These are phyloP conservation scores for Drosophila parabipectinata DNA, from an alignment of 1,140 invertebrate species.

Conservation along the genomic window DNA sequence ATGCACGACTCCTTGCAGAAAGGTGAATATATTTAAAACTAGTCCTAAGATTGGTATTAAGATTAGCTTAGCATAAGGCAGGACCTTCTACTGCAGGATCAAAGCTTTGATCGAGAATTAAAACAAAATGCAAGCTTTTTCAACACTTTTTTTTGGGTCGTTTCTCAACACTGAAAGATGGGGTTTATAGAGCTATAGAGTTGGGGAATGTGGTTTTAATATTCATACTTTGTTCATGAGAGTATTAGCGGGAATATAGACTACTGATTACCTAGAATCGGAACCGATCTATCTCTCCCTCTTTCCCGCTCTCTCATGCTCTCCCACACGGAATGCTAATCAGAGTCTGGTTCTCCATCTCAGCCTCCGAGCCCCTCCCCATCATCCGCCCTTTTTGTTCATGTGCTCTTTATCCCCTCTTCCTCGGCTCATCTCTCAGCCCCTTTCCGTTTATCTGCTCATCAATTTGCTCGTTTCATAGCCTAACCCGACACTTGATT, in stretches of 20 bases:
- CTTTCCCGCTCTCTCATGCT: conserved; percentile 3
- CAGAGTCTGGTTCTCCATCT: conserved; percentile 53
- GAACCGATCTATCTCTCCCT: conserved; percentile 21
- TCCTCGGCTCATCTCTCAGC: background rate
- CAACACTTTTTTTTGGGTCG: too few species aligned
- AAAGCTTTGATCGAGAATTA: too few species aligned
- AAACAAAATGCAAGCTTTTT: too few species aligned
- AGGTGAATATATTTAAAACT: conserved; percentile 72
- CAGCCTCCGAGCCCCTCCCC: conserved; percentile 13
- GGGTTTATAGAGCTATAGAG: too few species aligned
- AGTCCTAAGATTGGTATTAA: conserved; percentile 47
- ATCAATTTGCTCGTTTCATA: conserved; percentile 64
- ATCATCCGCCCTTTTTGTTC: background rate
- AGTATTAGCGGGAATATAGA: conserved; percentile 28
- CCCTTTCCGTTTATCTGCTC: conserved; percentile 39
- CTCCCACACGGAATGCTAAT: conserved; percentile 42
- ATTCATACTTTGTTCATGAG: background rate
- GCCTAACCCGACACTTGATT: conserved; percentile 69
- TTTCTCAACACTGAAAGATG: too few species aligned
- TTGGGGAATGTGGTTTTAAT: too few species aligned
- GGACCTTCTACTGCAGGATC: background rate
- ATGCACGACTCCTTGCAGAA: conserved; percentile 81
- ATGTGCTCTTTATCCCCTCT: conserved; percentile 9
- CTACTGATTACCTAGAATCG: conserved; percentile 31
- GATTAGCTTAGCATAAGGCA: conserved; percentile 34